A percentile compares a stretch with the other conserved stretches of the same genome.
Evolutionary conservation across 2,888 invertebrate species (phyloP).

Genomic region (Ellobium chinense): DNA sequence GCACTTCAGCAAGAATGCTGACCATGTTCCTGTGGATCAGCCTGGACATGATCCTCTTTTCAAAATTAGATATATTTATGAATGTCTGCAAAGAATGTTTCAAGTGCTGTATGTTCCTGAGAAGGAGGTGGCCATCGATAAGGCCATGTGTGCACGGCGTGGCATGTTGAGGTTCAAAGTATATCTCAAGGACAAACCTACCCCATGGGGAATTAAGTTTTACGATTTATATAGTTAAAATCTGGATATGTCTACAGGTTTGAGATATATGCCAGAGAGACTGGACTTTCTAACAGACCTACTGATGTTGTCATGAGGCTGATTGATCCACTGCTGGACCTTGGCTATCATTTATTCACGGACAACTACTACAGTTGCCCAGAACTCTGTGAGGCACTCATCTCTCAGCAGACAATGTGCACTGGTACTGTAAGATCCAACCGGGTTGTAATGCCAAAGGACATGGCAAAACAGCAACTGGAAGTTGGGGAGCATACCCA

Average conservation of each 20-base stretch:
- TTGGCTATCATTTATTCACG: not conserved
- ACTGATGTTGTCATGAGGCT: conserved; percentile 12
- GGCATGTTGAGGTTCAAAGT: not conserved
- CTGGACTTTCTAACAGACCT: conserved; percentile 8
- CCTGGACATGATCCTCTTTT: conserved; percentile 10
- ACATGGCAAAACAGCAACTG: not conserved
- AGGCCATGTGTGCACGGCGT: conserved; percentile 9
- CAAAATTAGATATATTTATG: conserved; percentile 1
- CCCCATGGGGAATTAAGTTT: conserved; percentile 19
- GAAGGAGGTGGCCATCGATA: not conserved
- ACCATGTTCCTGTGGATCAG: not conserved
- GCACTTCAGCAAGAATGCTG: not conserved
- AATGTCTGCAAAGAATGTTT: conserved; percentile 12
- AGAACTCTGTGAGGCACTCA: not conserved
- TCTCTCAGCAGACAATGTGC: not conserved
- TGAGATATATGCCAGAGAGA: conserved; percentile 11
- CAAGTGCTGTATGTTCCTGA: not conserved
- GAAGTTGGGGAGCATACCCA: not conserved
- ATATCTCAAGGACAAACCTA: conserved; percentile 24
- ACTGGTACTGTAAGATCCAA: not conserved
- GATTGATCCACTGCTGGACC: conserved; percentile 21
- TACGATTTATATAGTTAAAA: conserved; percentile 12
- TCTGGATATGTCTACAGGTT: conserved; percentile 20
- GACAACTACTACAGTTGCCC: conserved; percentile 23
- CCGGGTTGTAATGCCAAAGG: not conserved